Base-by-base conservation (phyloP, 2,797 vertebrate genomes). In the Carapus acus region DNA sequence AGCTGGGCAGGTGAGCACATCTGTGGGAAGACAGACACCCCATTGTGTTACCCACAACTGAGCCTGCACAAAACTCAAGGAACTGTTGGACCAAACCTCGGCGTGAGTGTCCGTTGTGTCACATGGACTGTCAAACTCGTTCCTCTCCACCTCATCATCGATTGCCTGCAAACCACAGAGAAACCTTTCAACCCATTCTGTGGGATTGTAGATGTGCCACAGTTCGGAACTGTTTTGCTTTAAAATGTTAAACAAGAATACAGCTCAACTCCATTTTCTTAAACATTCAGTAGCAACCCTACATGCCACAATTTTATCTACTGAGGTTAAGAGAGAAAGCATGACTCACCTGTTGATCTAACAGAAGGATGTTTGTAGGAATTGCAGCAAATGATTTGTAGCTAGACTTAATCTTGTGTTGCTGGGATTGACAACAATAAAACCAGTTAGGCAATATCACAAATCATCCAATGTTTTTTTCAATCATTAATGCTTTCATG, bases 341-440 rank as follows among this genome's bases (percentile, higher is more conserved):
- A 33, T 33, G 31, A 78, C 90, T 93, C 75, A 99, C 96, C 93
- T 97, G 94, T 86, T 99, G 96, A 79, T 98, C 94, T 89, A 92
- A 79, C 65, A 99, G 93, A 39, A 97, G 85, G 56, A 85, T 95
- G 79, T 98, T 99, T 78, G 96, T 97, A 63, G 96, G 96, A 76
- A 99, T 97, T 55, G 95, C 94, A 71, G 96, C 95, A 36, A 97
- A 85, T 2, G 89, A 88, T 86, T 98, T 99, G 88, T 99, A 99
- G 85, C 84, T 91, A 64, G 87, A 88, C 78, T 91, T 98, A 82
- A 93, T 96, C 90, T 91, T 97, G 91, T 92, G 88, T 61, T 87
- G 88, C 86, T 94, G 73, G 67, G 87, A 80, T 46, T 61, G 52
- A 53, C 51, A 83, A 77, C 71, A 73, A 75, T 45, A 37, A 36